These are phyloP conservation scores for Zaprionus lachaisei DNA, from an alignment of 1,140 invertebrate genomes.

Conservation along the genomic window DNA sequence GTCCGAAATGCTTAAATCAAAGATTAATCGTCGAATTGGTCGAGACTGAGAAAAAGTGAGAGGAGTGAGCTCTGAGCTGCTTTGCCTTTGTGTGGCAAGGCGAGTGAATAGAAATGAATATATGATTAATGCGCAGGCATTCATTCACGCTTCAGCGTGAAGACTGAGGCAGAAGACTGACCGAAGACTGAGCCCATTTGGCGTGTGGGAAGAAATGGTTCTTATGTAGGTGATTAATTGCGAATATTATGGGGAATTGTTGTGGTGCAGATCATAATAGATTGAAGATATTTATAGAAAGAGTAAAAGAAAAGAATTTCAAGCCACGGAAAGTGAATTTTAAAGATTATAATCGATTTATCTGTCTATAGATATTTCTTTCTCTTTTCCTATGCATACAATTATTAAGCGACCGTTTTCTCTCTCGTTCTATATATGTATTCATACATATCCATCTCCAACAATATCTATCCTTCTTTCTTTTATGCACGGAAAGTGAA, in stretches of 20 bases:
- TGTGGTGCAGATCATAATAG: not conserved
- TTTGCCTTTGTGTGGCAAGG: not conserved
- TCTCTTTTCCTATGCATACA: not conserved
- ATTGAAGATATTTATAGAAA: not conserved
- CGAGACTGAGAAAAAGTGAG: conserved; percentile 36
- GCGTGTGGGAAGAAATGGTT: conserved; percentile 1
- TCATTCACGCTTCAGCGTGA: conserved; percentile 2
- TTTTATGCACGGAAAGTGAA: not conserved
- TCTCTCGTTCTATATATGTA: not conserved
- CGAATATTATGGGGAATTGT: not conserved
- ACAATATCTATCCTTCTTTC: no score
- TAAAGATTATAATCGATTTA: not conserved
- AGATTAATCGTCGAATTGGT: conserved; percentile 42
- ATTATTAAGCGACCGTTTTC: not conserved
- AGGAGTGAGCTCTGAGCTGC: conserved; percentile 19
- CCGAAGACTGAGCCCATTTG: not conserved
- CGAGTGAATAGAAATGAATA: conserved; percentile 26
- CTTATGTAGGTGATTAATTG: not conserved
- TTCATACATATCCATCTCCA: not conserved
- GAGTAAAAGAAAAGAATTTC: not conserved
- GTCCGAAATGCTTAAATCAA: conserved; percentile 31
- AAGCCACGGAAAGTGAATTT: not conserved
- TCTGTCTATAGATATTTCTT: not conserved
- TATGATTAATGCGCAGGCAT: conserved; percentile 13
- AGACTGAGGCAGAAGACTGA: not conserved